phyloP scores from a whole-genome alignment of 30 jellyfish, hydroid and myxozoan species.

The Clytia hemisphaerica region DNA sequence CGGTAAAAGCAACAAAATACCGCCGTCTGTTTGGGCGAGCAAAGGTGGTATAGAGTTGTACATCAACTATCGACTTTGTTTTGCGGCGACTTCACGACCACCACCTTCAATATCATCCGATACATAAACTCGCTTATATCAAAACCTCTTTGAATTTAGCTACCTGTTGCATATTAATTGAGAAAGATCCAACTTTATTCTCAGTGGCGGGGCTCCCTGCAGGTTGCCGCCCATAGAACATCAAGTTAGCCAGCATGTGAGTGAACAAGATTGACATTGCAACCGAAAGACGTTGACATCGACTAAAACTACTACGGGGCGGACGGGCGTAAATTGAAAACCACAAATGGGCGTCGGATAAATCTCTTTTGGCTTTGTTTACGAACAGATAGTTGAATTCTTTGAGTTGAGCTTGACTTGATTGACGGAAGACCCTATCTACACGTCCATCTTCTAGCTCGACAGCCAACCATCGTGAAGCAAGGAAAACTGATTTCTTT shows the following conservation, averaged over 20 bases:
- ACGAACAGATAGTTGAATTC: slow-evolving; percentile 67
- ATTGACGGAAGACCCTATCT: slow-evolving; percentile 61
- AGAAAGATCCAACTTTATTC: slow-evolving; percentile 51
- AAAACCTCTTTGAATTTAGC: too few species aligned
- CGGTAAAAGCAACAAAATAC: too few species aligned
- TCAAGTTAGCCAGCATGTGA: slow-evolving; percentile 63
- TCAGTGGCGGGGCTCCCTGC: slow-evolving; percentile 61
- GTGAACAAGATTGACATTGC: slow-evolving; percentile 65
- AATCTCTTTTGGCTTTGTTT: slow-evolving; percentile 56
- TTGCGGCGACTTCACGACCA: too few species aligned
- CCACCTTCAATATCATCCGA: too few species aligned
- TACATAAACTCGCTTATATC: too few species aligned
- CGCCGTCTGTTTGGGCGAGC: too few species aligned
- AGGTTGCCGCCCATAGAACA: slow-evolving; percentile 55
- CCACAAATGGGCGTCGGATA: slow-evolving; percentile 69
- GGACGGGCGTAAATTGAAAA: slow-evolving; percentile 84
- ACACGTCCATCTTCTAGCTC: slow-evolving; percentile 70
- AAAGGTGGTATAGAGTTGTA: too few species aligned
- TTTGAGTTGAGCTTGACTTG: slow-evolving; percentile 54
- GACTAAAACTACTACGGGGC: slow-evolving; percentile 76
- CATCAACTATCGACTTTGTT: too few species aligned
- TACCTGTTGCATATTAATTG: slow-evolving; percentile 71
- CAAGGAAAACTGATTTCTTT: slow-evolving; percentile 45
- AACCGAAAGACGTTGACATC: slow-evolving; percentile 64
- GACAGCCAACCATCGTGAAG: slow-evolving; percentile 82